Evolutionary conservation across 2,888 invertebrate genomes (phyloP).

Genomic region (Stictocephala bisonia): DNA sequence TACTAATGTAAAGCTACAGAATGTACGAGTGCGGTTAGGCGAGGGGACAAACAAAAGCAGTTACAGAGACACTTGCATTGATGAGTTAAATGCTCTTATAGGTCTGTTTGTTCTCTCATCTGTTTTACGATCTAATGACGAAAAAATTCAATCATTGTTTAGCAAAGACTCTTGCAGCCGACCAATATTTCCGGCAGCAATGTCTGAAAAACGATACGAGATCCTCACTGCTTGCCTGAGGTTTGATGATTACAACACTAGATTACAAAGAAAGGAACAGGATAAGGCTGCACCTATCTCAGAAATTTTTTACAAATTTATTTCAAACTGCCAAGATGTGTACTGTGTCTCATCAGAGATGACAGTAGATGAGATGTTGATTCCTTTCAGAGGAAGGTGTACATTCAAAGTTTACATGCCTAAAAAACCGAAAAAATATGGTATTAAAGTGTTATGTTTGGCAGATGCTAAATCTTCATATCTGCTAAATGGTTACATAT

Average conservation of each 20-base stretch:
- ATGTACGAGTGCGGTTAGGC: neutral
- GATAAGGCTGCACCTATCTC: constrained; percentile 23
- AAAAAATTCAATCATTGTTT: constrained; percentile 25
- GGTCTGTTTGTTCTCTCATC: constrained; percentile 34
- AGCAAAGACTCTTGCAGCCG: constrained; percentile 28
- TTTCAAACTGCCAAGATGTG: neutral
- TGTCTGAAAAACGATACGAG: constrained; percentile 42
- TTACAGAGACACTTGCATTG: constrained; percentile 35
- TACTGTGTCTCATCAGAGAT: constrained; percentile 30
- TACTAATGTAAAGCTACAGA: constrained; percentile 23
- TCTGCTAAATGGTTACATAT: constrained; percentile 58
- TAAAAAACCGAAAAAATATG: constrained; percentile 58
- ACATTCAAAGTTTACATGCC: constrained; percentile 55
- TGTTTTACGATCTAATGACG: neutral
- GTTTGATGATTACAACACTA: constrained; percentile 11
- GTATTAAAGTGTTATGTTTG: constrained; percentile 54
- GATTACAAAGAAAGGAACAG: neutral
- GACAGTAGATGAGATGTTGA: constrained; percentile 43
- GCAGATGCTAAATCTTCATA: constrained; percentile 55
- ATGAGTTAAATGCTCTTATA: constrained; percentile 42
- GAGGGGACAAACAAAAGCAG: constrained; percentile 15
- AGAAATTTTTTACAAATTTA: constrained; percentile 17
- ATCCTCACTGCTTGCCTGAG: constrained; percentile 29
- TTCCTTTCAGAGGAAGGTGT: constrained; percentile 38
- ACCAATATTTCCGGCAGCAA: constrained; percentile 22